Conservation (phyloP, 2,888 invertebrate species). For the Chironomus tentans region DNA sequence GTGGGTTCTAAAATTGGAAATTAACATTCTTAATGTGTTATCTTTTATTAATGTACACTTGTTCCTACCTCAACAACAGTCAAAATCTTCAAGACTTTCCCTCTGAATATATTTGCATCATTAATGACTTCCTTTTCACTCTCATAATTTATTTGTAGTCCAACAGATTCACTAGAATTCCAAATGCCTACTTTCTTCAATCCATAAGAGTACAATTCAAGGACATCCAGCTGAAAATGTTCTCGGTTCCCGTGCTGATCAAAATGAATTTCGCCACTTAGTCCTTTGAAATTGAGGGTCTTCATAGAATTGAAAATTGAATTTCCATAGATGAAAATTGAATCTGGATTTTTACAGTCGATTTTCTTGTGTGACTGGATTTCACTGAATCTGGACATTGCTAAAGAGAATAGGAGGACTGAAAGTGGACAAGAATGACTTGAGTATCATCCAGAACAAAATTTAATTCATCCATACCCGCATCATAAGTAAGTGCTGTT, state of each 20-base stretch:
- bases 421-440: conserved; percentile 51
- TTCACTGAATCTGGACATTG: conserved; percentile 56
- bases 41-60: conserved; percentile 53
- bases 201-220: conserved; percentile 78
- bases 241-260: conserved; percentile 89
- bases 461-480: conserved; percentile 85
- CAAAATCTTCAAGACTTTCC: neutral
- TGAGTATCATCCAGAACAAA: conserved; percentile 83
- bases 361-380: conserved; percentile 38
- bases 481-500: conserved; percentile 93
- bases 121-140: conserved; percentile 40
- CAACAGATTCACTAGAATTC: conserved; percentile 65
- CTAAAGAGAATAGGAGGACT: conserved; percentile 67
- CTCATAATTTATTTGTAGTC: conserved; percentile 49
- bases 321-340: conserved; percentile 75
- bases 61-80: neutral
- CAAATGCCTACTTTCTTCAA: conserved; percentile 77
- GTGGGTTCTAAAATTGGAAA: conserved; percentile 79
- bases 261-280: conserved; percentile 87
- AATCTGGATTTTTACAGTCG: conserved; percentile 51
- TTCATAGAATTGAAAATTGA: conserved; percentile 95
- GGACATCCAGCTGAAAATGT: conserved; percentile 82
- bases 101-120: neutral
- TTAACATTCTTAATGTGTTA: conserved; percentile 67
- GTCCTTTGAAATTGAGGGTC: conserved; percentile 77